Evolutionary conservation across 2,113 vertebrate species (phyloP).

Genomic region (Mionectes macconnelli): DNA sequence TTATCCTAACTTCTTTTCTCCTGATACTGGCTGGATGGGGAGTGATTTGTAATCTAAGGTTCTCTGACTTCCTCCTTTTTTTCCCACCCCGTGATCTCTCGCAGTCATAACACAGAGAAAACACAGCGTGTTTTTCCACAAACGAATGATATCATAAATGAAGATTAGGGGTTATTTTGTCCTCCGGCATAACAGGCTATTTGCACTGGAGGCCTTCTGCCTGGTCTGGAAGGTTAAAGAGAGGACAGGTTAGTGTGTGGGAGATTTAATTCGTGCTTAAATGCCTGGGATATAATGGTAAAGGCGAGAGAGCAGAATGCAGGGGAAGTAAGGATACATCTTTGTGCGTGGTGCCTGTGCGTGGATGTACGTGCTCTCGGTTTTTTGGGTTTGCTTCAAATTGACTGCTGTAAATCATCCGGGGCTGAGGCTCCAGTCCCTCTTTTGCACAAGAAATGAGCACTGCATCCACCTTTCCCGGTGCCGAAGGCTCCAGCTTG

Average conservation of each 20-base stretch:
- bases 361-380: not conserved
- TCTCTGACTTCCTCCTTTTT: not conserved
- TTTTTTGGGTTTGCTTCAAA: not conserved
- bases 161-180: conserved; percentile 15
- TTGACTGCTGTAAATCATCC: not conserved
- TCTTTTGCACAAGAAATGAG: not conserved
- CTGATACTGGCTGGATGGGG: not conserved
- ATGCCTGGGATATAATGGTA: not conserved
- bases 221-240: conserved; percentile 22
- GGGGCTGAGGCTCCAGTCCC: not conserved
- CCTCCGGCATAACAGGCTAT: not conserved
- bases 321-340: not conserved
- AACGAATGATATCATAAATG: not conserved
- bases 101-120: conserved; percentile 4
- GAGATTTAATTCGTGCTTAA: conserved; percentile 28
- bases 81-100: not conserved
- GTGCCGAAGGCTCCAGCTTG: not conserved
- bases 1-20: not conserved
- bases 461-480: not conserved
- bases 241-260: conserved; percentile 41
- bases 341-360: not conserved
- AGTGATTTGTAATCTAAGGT: conserved; percentile 9
- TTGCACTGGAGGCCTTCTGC: not conserved
- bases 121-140: not conserved
- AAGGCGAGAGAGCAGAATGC: not conserved